These are phyloP conservation scores for Atrina japonica DNA, from an alignment of 2,888 invertebrate genomes.

Conservation along the genomic window DNA sequence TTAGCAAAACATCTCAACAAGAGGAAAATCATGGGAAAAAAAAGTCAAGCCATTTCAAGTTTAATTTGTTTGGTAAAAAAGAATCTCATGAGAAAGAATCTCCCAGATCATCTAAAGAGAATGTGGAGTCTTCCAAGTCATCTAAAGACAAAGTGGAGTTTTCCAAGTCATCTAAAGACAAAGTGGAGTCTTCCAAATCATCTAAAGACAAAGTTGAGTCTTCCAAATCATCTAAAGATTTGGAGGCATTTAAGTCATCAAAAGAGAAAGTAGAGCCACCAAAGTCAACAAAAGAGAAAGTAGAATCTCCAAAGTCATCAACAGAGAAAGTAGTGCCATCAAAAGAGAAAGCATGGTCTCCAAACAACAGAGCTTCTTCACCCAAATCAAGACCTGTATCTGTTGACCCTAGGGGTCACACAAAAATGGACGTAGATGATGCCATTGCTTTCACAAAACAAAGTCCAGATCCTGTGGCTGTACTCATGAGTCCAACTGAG, in stretches of 20 bases:
- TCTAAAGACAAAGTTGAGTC: conserved; percentile 27
- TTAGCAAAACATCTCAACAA: background rate
- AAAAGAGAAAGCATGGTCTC: no score
- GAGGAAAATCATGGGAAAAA: background rate
- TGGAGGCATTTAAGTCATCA: no score
- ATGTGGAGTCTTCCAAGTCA: conserved; percentile 34
- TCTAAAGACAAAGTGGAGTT: conserved; percentile 29
- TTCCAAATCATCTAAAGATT: background rate
- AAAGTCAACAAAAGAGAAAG: conserved; percentile 35
- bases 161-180: conserved; percentile 35
- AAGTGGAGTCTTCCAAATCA: conserved; percentile 32
- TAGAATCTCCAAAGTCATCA: conserved; percentile 34
- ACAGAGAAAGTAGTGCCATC: conserved; percentile 25
- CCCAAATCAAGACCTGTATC: background rate
- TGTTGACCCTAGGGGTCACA: background rate
- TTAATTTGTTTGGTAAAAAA: conserved; percentile 2
- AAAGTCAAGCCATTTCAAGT: background rate
- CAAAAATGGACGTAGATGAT: conserved; percentile 5
- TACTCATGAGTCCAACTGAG: conserved; percentile 39
- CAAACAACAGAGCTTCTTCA: conserved; percentile 2
- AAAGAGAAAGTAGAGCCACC: conserved; percentile 12
- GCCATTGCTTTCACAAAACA: background rate
- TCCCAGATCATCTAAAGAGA: background rate
- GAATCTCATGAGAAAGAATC: conserved; percentile 1
- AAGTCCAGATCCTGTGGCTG: conserved; percentile 47